These are phyloP conservation scores for Parthenolecanium corni DNA, from an alignment of 2,888 invertebrate genomes.

Conservation along the genomic window DNA sequence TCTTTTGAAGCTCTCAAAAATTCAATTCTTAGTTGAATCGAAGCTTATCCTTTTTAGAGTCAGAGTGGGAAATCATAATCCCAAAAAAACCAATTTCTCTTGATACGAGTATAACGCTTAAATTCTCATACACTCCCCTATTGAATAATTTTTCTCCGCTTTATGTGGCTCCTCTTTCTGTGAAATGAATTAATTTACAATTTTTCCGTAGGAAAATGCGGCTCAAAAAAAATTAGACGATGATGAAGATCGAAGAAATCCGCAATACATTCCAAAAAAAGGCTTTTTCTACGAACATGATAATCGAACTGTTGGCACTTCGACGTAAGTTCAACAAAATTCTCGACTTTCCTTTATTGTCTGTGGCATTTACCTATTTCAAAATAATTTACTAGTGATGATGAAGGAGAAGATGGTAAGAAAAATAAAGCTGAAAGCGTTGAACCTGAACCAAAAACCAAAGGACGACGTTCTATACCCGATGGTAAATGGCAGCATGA, in stretches of 20 bases:
- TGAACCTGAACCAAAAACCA: constrained; percentile 15
- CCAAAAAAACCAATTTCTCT: too few relatives aligned
- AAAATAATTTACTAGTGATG: constrained; percentile 3
- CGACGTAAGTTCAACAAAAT: constrained; percentile 10
- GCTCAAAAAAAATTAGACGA: constrained; percentile 44
- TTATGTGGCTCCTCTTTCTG: not conserved
- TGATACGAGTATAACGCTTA: too few relatives aligned
- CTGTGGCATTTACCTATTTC: not conserved
- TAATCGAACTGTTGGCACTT: constrained; percentile 61
- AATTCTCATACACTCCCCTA: not conserved
- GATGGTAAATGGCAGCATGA: constrained; percentile 77
- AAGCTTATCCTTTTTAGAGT: too few relatives aligned
- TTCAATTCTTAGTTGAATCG: too few relatives aligned
- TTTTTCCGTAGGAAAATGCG: constrained; percentile 3
- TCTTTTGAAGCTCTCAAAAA: too few relatives aligned
- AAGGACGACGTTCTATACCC: constrained; percentile 37
- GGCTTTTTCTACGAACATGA: constrained; percentile 97
- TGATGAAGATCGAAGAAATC: constrained; percentile 89
- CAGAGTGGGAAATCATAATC: too few relatives aligned
- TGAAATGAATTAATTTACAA: too few relatives aligned
- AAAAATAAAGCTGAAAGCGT: constrained; percentile 16
- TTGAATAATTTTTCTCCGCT: not conserved
- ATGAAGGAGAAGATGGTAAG: constrained; percentile 1
- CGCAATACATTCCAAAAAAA: constrained; percentile 90
- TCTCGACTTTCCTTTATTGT: not conserved